phyloP scores from a whole-genome alignment of 2,888 invertebrate species.

The Limnephilus rhombicus region DNA sequence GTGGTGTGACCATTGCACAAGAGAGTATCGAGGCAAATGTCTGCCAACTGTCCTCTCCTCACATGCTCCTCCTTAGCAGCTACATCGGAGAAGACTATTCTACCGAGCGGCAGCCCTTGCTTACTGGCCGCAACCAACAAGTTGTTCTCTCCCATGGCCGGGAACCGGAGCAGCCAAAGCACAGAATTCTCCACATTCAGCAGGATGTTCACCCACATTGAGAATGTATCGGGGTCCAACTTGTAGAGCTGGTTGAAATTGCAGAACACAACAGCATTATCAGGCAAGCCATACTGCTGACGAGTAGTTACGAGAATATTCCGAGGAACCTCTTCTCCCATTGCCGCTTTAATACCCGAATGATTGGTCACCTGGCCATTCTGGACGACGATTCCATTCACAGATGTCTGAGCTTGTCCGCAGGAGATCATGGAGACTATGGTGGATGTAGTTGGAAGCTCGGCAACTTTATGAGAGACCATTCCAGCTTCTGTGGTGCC shows the following conservation, averaged over 20 bases:
- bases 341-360: slow-evolving; percentile 95
- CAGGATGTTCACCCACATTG: slow-evolving; percentile 96
- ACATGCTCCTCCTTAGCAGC: slow-evolving; percentile 99
- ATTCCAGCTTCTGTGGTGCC: slow-evolving; percentile 86
- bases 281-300: slow-evolving; percentile 95
- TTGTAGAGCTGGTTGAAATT: slow-evolving; percentile 99
- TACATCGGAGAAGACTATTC: slow-evolving; percentile 96
- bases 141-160: slow-evolving; percentile 92
- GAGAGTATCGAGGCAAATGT: slow-evolving; percentile 98
- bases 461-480: slow-evolving; percentile 96
- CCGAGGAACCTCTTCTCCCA: slow-evolving; percentile 96
- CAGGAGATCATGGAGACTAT: slow-evolving; percentile 96
- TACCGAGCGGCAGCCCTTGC: slow-evolving; percentile 83
- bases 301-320: slow-evolving; percentile 95
- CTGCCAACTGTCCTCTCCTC: slow-evolving; percentile 97
- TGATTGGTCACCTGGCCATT: slow-evolving; percentile 97
- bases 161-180: slow-evolving; percentile 96
- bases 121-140: slow-evolving; percentile 86
- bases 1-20: slow-evolving; percentile 99
- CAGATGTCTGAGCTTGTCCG: slow-evolving; percentile 89
- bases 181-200: slow-evolving; percentile 96
- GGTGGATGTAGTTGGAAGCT: slow-evolving; percentile 94
- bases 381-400: slow-evolving; percentile 92
- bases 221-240: slow-evolving; percentile 95
- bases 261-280: slow-evolving; percentile 97